Conservation (phyloP, 2,888 invertebrate species). For the Malacosoma neustria region DNA sequence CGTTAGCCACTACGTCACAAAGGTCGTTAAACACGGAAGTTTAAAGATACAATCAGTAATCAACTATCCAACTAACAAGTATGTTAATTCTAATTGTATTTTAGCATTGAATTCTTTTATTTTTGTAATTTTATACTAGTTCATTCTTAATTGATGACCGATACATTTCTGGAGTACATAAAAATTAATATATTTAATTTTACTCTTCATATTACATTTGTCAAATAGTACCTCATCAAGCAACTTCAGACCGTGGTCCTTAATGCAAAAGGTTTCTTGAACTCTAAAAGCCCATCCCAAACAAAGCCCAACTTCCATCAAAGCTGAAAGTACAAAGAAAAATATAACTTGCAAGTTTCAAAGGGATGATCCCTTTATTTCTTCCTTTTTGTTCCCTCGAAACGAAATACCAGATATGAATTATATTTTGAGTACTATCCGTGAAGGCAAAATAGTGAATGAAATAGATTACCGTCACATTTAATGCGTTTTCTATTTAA, state of each 20-base stretch:
- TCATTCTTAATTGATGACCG: too few relatives aligned
- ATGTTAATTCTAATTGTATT: too few relatives aligned
- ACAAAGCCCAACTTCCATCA: slow-evolving; percentile 55
- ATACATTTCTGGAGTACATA: too few relatives aligned
- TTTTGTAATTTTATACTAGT: too few relatives aligned
- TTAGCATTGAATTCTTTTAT: too few relatives aligned
- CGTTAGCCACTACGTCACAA: too few relatives aligned
- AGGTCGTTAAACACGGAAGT: too few relatives aligned
- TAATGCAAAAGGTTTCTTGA: slow-evolving; percentile 27
- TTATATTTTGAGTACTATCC: slow-evolving; percentile 34
- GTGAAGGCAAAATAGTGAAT: slow-evolving; percentile 24
- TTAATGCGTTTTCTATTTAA: not conserved
- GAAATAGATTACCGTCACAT: slow-evolving; percentile 8
- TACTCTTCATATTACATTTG: too few relatives aligned
- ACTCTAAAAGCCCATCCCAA: slow-evolving; percentile 31
- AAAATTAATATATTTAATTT: too few relatives aligned
- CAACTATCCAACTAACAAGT: too few relatives aligned
- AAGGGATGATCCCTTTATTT: slow-evolving; percentile 53
- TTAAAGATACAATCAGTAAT: too few relatives aligned
- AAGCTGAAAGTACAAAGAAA: slow-evolving; percentile 51
- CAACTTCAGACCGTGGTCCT: slow-evolving; percentile 12
- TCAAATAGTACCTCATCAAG: too few relatives aligned
- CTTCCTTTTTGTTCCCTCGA: slow-evolving; percentile 37
- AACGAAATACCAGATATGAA: slow-evolving; percentile 40
- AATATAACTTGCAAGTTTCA: slow-evolving; percentile 57